Conservation (phyloP, 2,888 invertebrate species). For the Archaeoteleia sp. region DNA sequence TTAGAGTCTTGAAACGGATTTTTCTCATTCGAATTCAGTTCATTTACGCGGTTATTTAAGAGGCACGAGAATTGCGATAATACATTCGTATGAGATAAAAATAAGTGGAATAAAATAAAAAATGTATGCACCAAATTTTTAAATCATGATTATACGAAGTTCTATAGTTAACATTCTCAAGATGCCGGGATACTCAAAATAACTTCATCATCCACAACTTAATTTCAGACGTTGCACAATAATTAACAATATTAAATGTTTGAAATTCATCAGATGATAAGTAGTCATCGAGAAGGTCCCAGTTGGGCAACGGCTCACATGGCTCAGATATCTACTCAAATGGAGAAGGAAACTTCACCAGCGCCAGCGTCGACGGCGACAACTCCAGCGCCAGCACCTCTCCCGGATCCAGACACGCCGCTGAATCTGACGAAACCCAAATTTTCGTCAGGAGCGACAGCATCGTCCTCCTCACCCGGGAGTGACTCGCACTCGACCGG, state of each 20-base stretch:
- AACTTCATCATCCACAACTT: no score
- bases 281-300: constrained; percentile 76
- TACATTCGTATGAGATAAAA: no score
- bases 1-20: no score
- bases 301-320: constrained; percentile 84
- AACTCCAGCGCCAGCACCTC: constrained; percentile 70
- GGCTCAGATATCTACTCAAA: constrained; percentile 80
- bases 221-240: no score
- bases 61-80: no score
- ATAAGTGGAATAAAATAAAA: constrained; percentile 8
- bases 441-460: constrained; percentile 74
- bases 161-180: no score
- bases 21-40: no score
- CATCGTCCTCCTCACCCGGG: constrained; percentile 74
- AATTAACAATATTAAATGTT: no score
- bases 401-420: constrained; percentile 86
- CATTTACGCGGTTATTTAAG: no score
- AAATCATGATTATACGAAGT: no score
- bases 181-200: no score
- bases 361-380: constrained; percentile 70
- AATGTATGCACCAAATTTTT: no score
- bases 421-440: constrained; percentile 93
- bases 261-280: constrained; percentile 76
- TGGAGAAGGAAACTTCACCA: constrained; percentile 71
- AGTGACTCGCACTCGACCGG: constrained; percentile 76